Conservation (phyloP, 2,888 invertebrate genomes). For the Apamea epomidion region DNA sequence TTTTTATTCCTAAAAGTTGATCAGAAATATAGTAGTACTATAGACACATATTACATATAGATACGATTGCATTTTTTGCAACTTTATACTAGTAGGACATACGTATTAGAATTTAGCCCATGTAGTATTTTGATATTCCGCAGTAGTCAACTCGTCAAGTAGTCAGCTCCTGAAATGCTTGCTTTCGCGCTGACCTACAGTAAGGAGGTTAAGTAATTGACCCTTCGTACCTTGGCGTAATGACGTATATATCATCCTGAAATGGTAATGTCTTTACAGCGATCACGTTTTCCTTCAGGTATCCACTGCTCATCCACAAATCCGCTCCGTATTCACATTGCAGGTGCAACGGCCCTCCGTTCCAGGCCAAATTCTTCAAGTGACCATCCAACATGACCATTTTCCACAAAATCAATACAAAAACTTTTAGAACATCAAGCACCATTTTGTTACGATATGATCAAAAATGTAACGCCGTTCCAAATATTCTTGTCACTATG, state of each 20-base stretch:
- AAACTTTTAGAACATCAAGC: constrained; percentile 38
- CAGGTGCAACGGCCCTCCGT: constrained; percentile 83
- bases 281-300: constrained; percentile 90
- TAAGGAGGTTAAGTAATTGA: constrained; percentile 8
- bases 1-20: background rate
- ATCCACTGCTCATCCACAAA: constrained; percentile 88
- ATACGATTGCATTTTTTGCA: background rate
- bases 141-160: background rate
- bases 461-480: constrained; percentile 11
- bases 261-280: constrained; percentile 90
- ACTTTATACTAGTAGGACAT: background rate
- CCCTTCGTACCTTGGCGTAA: constrained; percentile 87
- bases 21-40: background rate
- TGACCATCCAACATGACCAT: constrained; percentile 63
- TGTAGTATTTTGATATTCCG: background rate
- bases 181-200: constrained; percentile 11
- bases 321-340: constrained; percentile 87
- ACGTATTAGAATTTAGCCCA: background rate
- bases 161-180: background rate
- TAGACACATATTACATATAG: background rate
- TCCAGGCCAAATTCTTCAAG: constrained; percentile 84
- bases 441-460: constrained; percentile 53
- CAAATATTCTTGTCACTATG: constrained; percentile 29
- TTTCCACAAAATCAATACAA: constrained; percentile 48
- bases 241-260: constrained; percentile 90